Base-by-base conservation (phyloP, 2,797 vertebrate genomes). In the Sebastes kiyomatsui region DNA sequence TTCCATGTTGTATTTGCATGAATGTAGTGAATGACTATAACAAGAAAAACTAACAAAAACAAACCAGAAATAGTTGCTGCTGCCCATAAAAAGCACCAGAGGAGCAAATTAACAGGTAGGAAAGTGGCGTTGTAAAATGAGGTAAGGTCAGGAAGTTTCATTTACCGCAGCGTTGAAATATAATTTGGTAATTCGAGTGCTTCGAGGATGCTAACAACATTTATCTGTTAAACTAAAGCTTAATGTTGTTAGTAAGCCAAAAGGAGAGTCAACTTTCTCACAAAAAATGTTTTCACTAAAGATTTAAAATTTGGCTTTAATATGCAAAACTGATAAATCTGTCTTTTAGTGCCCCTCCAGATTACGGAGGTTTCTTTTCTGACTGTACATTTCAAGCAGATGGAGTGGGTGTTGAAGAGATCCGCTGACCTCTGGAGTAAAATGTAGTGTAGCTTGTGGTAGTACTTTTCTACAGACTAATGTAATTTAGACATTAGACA, bases 161-260 rank as follows among this genome's bases (percentile, higher is more conserved):
- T 38, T 65, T 28, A 62, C 54, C 59, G 69, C 22, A 67, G 30
- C 6, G 2, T 10, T 55, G 11, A 16, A 73, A 61, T 71, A 11
- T 6, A 10, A 14, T 64, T 83, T 59, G 64, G 35, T 52, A 16
- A 59, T 75, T 75, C 5, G 23, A 16, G 30, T n/a, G 20, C 27
- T 25, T 80, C 59, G 12, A 8, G 32, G 20, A 58, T 12, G 13
- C 49, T 23, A 66, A 78, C 23, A 32, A 35, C 55, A 77, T 74
- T 42, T 38, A 65, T 20, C 3, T 32, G 66, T 61, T 80, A 35
- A 62, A 61, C 5, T 73, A 30, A 38, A 49, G 14, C 33, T 71
- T 49, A 49, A 49, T 20, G 52, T 11, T 55, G 54, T 23, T 55
- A 55, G 54, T 6, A 22, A 23, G 22, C 4, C 54, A 55, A 23